A percentile compares a stretch with the other conserved stretches of the same genome.
These are phyloP conservation scores for Lota lota DNA, from an alignment of 2,113 vertebrate genomes.

Conservation along the genomic window DNA sequence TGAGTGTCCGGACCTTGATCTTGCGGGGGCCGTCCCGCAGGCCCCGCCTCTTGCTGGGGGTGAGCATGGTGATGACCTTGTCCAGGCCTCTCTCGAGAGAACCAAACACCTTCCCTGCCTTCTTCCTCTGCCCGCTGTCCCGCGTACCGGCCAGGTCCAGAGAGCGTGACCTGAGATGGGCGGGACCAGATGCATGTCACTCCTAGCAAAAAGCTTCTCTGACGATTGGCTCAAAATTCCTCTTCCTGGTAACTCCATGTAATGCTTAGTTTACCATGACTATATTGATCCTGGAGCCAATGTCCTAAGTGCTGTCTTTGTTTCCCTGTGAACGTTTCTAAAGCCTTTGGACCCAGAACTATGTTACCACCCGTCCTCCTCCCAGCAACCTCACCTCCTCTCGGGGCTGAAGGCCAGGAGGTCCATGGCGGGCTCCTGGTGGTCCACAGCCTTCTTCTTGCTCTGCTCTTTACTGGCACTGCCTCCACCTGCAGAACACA, in stretches of 20 bases:
- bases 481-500: slow-evolving; percentile 49
- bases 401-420: slow-evolving; percentile 79
- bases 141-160: slow-evolving; percentile 76
- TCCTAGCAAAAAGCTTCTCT: too few relatives aligned
- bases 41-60: slow-evolving; percentile 82
- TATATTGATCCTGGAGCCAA: too few relatives aligned
- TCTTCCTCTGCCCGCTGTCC: slow-evolving; percentile 84
- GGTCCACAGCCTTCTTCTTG: slow-evolving; percentile 62
- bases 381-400: slow-evolving; percentile 73
- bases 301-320: too few relatives aligned
- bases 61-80: slow-evolving; percentile 92
- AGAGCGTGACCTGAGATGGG: slow-evolving; percentile 79
- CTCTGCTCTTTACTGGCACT: slow-evolving; percentile 59
- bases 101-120: slow-evolving; percentile 84
- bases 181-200: not conserved
- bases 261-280: too few relatives aligned
- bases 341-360: too few relatives aligned
- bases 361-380: not conserved
- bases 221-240: too few relatives aligned
- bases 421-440: slow-evolving; percentile 24
- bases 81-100: slow-evolving; percentile 91
- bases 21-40: slow-evolving; percentile 78
- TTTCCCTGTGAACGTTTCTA: too few relatives aligned
- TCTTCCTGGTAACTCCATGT: too few relatives aligned
- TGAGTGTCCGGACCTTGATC: slow-evolving; percentile 75